A percentile compares a stretch with the other conserved stretches of the same genome.
Evolutionary conservation across 2,797 vertebrate genomes (phyloP).

Genomic region (Selene dorsalis): DNA sequence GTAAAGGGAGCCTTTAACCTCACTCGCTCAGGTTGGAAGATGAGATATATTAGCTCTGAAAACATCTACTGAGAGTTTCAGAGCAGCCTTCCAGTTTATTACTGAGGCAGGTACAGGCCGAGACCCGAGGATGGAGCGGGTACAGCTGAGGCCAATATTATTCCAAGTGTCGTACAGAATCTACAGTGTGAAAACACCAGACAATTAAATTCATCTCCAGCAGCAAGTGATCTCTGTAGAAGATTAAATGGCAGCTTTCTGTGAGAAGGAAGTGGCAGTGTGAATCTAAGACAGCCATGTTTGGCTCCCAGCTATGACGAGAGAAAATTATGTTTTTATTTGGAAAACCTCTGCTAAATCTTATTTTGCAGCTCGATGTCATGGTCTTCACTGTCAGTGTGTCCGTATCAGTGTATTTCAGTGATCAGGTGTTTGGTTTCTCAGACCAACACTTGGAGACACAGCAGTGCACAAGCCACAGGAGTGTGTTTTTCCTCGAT

Average conservation of each 20-base stretch:
- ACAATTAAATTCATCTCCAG: slow-evolving; percentile 27
- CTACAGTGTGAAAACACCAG: slow-evolving; percentile 1
- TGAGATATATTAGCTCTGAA: slow-evolving; percentile 37
- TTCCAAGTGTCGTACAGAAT: slow-evolving; percentile 33
- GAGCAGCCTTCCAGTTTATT: slow-evolving; percentile 27
- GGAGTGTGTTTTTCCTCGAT: slow-evolving; percentile 18
- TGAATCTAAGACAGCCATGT: slow-evolving; percentile 1
- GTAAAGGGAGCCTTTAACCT: slow-evolving; percentile 16
- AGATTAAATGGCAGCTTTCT: slow-evolving; percentile 13
- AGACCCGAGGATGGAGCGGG: slow-evolving; percentile 25
- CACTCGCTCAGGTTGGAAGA: slow-evolving; percentile 20
- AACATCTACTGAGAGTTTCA: slow-evolving; percentile 38
- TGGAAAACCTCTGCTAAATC: not conserved
- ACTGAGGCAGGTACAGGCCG: slow-evolving; percentile 42
- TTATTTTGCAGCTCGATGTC: not conserved
- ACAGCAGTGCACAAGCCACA: slow-evolving; percentile 1
- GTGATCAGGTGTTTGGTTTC: not conserved
- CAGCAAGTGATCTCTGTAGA: slow-evolving; percentile 24
- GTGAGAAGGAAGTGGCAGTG: not conserved
- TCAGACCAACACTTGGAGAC: slow-evolving; percentile 35
- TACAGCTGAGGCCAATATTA: slow-evolving; percentile 22
- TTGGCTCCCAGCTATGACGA: not conserved
- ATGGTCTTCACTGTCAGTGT: not conserved
- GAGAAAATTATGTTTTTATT: not conserved
- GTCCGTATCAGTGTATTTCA: not conserved